Conservation (phyloP, 2,797 vertebrate species). For the Dallia pectoralis region DNA sequence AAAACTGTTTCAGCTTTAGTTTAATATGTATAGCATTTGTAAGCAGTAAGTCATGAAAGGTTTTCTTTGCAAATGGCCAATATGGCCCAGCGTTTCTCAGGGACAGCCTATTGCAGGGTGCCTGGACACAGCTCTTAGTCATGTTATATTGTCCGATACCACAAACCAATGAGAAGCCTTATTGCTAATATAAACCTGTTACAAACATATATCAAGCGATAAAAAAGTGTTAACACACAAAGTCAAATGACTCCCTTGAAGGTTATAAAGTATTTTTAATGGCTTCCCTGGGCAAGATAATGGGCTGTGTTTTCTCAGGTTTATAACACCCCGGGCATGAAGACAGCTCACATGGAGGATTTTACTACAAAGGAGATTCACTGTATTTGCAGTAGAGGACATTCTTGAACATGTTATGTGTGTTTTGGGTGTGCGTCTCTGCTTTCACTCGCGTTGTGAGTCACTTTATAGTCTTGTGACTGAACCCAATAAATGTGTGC, state of each 20-base stretch:
- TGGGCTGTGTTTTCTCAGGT: not conserved
- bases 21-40: too few relatives aligned
- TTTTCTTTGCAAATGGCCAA: too few relatives aligned
- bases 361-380: not conserved
- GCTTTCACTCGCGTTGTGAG: not conserved
- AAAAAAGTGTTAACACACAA: slow-evolving; percentile 35
- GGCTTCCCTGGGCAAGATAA: too few relatives aligned
- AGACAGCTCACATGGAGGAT: not conserved
- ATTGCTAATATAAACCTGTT: too few relatives aligned
- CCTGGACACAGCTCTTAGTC: too few relatives aligned
- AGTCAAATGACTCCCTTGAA: slow-evolving; percentile 37
- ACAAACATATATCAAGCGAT: too few relatives aligned
- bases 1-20: too few relatives aligned
- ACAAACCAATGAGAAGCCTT: too few relatives aligned
- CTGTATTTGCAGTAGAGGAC: not conserved
- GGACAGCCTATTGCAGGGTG: too few relatives aligned
- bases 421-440: not conserved
- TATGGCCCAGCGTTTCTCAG: too few relatives aligned
- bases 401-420: not conserved
- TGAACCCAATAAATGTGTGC: not conserved
- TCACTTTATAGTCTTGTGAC: not conserved
- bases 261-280: not conserved
- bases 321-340: not conserved
- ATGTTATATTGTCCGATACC: too few relatives aligned
- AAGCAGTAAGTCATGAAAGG: too few relatives aligned